These are phyloP conservation scores for Stratiomys singularior DNA, from an alignment of 2,888 invertebrate species.

Conservation along the genomic window DNA sequence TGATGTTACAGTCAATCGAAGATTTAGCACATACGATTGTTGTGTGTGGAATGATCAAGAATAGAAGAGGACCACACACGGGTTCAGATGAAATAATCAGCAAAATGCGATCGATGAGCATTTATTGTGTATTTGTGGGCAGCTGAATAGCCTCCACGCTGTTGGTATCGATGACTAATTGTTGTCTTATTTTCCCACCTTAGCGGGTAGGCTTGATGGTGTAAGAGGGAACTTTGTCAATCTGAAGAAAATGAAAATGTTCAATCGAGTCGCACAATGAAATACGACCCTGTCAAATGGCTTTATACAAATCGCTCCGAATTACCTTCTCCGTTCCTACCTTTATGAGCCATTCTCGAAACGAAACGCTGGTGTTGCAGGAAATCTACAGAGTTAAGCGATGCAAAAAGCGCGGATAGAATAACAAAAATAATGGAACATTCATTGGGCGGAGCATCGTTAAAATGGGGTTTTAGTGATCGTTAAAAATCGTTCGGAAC, in stretches of 20 bases:
- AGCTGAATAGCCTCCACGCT: too few relatives aligned
- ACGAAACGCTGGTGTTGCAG: not conserved
- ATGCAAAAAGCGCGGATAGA: not conserved
- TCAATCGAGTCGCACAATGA: constrained; percentile 15
- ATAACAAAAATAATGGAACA: not conserved
- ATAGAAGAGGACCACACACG: constrained; percentile 6
- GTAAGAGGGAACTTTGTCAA: not conserved
- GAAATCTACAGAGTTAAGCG: not conserved
- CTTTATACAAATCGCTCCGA: constrained; percentile 23
- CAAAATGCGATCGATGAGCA: not conserved
- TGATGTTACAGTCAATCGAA: not conserved
- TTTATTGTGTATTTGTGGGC: too few relatives aligned
- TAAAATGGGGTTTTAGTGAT: constrained; percentile 31
- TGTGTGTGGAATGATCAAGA: not conserved
- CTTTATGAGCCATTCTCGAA: constrained; percentile 34
- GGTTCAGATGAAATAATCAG: not conserved
- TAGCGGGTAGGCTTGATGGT: too few relatives aligned
- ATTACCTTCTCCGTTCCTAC: constrained; percentile 24
- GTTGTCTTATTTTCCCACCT: too few relatives aligned
- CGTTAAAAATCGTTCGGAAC: constrained; percentile 24
- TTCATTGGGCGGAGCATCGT: constrained; percentile 1
- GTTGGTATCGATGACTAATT: too few relatives aligned
- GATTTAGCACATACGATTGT: not conserved
- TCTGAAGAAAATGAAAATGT: not conserved
- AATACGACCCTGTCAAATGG: constrained; percentile 30